A percentile compares a stretch with the other conserved stretches of the same genome.
phyloP scores from a whole-genome alignment of 2,888 invertebrate genomes.

The Tribolium freemani region DNA sequence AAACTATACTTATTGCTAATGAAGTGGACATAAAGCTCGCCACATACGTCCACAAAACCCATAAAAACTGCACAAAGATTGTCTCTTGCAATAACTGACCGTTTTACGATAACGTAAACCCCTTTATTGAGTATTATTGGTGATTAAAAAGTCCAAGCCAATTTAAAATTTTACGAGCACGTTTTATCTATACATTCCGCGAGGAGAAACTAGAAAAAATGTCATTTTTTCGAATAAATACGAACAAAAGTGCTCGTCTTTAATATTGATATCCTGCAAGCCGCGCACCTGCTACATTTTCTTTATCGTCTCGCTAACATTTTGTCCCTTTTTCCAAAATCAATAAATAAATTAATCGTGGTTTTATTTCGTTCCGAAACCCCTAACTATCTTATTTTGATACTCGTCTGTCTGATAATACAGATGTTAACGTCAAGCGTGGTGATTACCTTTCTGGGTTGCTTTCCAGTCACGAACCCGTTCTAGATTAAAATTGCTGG shows the following conservation, averaged over 20 bases:
- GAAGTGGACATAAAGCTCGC: constrained; percentile 2
- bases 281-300: constrained; percentile 24
- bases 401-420: constrained; percentile 21
- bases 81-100: constrained; percentile 31
- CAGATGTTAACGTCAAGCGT: constrained; percentile 35
- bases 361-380: neutral
- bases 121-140: constrained; percentile 26
- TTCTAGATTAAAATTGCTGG: constrained; percentile 46
- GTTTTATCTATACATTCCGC: neutral
- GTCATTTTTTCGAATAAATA: neutral
- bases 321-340: neutral
- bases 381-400: neutral
- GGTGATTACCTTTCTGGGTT: constrained; percentile 38
- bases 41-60: neutral
- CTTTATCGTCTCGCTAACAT: constrained; percentile 4
- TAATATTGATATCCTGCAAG: constrained; percentile 16
- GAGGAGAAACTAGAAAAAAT: too few relatives aligned
- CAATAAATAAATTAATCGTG: neutral
- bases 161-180: constrained; percentile 6
- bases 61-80: constrained; percentile 21
- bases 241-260: constrained; percentile 4
- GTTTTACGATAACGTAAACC: constrained; percentile 14
- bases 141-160: constrained; percentile 23
- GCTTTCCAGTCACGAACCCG: constrained; percentile 49
- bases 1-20: constrained; percentile 2